Conservation (phyloP, 2,113 vertebrate species). For the Crocuta crocuta region DNA sequence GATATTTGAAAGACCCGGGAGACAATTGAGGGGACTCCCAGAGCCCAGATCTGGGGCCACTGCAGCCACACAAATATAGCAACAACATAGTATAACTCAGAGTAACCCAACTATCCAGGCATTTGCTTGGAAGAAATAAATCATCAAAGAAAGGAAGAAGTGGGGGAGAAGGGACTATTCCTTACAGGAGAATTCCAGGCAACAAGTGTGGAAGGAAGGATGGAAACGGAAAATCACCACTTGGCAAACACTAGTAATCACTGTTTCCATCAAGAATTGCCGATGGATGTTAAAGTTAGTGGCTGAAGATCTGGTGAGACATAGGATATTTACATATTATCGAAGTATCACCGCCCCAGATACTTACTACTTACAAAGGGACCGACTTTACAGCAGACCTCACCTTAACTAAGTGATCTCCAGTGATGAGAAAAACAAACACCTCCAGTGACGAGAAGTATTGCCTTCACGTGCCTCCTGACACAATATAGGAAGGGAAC, state of each 20-base stretch:
- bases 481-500: accelerated
- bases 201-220: background rate
- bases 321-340: background rate
- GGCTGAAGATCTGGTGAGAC: background rate
- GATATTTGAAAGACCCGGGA: background rate
- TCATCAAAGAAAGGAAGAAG: background rate
- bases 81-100: background rate
- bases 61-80: background rate
- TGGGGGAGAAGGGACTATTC: background rate
- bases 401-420: background rate
- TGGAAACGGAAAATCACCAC: background rate
- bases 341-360: background rate
- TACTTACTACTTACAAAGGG: background rate
- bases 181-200: background rate
- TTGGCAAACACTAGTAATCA: background rate
- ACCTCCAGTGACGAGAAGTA: background rate
- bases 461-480: accelerated
- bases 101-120: background rate
- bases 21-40: background rate
- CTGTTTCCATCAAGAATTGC: background rate
- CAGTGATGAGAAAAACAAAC: background rate
- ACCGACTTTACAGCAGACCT: background rate
- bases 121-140: background rate
- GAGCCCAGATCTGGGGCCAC: background rate
- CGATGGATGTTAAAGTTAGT: background rate